These are phyloP conservation scores for Strix aluco DNA, from an alignment of 2,113 vertebrate genomes.

Conservation along the genomic window DNA sequence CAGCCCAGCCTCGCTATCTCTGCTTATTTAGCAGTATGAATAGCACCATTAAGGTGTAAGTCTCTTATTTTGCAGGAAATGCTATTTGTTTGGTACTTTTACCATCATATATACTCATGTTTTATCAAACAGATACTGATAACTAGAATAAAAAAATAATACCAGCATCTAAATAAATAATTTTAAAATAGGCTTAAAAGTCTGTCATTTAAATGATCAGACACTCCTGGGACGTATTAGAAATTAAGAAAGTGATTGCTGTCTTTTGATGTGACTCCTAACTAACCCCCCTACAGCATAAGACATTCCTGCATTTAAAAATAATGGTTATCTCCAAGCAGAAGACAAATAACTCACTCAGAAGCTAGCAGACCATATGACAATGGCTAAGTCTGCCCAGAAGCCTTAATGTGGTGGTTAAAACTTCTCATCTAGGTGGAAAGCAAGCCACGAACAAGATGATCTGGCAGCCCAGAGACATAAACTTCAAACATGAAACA, in stretches of 20 bases:
- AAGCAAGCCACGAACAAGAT: neutral
- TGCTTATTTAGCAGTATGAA: neutral
- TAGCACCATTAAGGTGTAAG: neutral
- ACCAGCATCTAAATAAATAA: accelerated
- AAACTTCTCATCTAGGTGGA: neutral
- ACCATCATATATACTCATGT: accelerated
- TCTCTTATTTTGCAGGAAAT: neutral
- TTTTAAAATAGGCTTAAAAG: neutral
- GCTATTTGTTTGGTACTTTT: neutral
- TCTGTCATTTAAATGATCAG: neutral
- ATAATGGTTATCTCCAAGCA: neutral
- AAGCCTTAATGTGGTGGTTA: neutral
- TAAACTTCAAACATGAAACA: neutral
- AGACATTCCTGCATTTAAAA: neutral
- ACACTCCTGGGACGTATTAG: neutral
- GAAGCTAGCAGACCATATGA: neutral
- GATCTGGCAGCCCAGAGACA: neutral
- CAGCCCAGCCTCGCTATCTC: neutral
- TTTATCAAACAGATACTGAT: neutral
- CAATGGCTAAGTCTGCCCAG: neutral
- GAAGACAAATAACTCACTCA: neutral
- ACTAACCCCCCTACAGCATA: neutral
- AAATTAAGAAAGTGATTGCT: neutral
- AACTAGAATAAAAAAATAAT: neutral
- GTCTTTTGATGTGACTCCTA: neutral